These are phyloP conservation scores for Cisticola juncidis DNA, from an alignment of 2,113 vertebrate genomes.

Conservation along the genomic window DNA sequence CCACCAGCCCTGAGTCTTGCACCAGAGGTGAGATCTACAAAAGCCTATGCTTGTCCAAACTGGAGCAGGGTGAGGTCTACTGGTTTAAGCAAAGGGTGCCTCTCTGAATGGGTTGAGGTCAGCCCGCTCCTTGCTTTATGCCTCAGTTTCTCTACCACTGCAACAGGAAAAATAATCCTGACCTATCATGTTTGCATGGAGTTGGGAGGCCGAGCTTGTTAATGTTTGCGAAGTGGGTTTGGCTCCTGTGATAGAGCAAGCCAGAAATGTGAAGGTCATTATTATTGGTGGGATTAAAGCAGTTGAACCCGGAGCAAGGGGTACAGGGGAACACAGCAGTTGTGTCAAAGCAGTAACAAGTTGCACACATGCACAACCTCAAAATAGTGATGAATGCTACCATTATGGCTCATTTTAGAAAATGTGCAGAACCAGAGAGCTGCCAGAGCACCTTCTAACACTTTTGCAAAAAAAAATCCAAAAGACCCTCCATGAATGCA, in stretches of 20 bases:
- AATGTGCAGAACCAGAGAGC: background rate
- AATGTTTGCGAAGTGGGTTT: constrained; percentile 53
- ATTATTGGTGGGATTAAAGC: constrained; percentile 47
- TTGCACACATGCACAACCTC: rapidly evolving
- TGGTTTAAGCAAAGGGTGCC: background rate
- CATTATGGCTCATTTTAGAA: background rate
- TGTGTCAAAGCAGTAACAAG: background rate
- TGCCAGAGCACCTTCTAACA: background rate
- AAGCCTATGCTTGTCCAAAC: background rate
- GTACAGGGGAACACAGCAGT: background rate
- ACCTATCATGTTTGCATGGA: background rate
- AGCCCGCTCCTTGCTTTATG: background rate
- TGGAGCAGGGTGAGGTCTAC: background rate
- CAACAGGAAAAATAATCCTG: background rate
- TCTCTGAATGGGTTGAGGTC: background rate
- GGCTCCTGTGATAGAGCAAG: constrained; percentile 35
- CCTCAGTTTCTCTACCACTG: constrained; percentile 10
- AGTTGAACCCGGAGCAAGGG: background rate
- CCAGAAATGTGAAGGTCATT: constrained; percentile 56
- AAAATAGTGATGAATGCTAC: rapidly evolving
- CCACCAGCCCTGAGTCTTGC: background rate
- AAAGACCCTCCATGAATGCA: background rate
- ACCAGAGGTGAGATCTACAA: background rate
- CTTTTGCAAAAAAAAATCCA: background rate
- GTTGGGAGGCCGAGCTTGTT: background rate